phyloP scores from a whole-genome alignment of 2,797 vertebrate species.

The Cephalopachus bancanus region DNA sequence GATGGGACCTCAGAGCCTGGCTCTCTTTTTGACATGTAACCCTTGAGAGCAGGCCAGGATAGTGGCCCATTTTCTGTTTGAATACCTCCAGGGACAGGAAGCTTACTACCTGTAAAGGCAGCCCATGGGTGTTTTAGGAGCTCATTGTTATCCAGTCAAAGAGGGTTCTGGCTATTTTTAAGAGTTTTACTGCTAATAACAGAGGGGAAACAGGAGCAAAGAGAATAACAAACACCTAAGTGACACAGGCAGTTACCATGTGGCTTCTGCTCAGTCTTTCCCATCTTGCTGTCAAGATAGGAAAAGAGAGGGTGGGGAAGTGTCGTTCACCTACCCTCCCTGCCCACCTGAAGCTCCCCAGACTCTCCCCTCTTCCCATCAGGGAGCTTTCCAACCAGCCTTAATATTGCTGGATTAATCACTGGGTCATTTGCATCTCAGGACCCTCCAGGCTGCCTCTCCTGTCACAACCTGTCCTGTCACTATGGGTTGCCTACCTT shows the following conservation, averaged over 20 bases:
- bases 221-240: not conserved
- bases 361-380: not conserved
- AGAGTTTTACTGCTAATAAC: not conserved
- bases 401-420: not conserved
- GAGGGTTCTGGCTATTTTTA: not conserved
- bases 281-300: not conserved
- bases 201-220: not conserved
- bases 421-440: not conserved
- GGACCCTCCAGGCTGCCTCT: not conserved
- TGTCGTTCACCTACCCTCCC: not conserved
- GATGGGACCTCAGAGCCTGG: not conserved
- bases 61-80: not conserved
- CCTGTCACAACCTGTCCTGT: not conserved
- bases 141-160: not conserved
- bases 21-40: not conserved
- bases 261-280: not conserved
- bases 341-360: too few relatives aligned
- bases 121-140: not conserved
- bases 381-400: not conserved
- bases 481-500: not conserved
- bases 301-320: not conserved
- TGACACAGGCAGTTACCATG: rapidly evolving
- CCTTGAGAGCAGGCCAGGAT: not conserved
- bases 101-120: not conserved
- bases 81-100: slow-evolving; percentile 1